Base-by-base conservation (phyloP, 2,113 vertebrate genomes). In the Patagioenas fasciata region DNA sequence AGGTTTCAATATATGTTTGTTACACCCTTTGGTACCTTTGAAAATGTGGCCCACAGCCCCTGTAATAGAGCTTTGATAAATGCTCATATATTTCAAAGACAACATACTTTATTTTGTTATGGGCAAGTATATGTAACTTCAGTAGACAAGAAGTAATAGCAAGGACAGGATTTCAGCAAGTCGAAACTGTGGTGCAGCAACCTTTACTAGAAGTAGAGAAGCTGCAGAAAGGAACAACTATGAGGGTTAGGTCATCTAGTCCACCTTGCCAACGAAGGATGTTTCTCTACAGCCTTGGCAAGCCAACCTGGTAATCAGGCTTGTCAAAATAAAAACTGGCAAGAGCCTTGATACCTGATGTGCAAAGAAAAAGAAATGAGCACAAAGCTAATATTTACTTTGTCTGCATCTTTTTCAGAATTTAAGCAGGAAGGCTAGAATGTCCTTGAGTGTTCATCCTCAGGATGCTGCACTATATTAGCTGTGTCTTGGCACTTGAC, bases 301-400 rank as follows among this genome's bases (percentile, higher is more conserved):
- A 93, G 79, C 34, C 80, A 93, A 95, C 56, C 64, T 80, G 34
- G 64, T 90, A 80, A 94, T 31, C 64, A 31, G 74, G 67, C 64
- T 91, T 91, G 90, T 89, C 91, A 91, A 70, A 93, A 93, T 56
- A 77, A 91, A 95, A 95, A 80, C 88, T 96, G 89, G 79, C 91
- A 90, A 91, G 42, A 77, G 70, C 64, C 24, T 83, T 48, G 54
- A 66, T 73, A 96, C 60, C 91, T 91, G 93, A 89, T 67, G 94
- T 85, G 67, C 64, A 96, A 93, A 91, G 84, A 66, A 88, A 44
- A 87, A 92, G 69, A 67, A 95, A 74, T n/a, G 9, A 91, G 36
- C 77, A 73, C 54, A 95, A 82, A 77, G n/a, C 57, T 54, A 91
- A 32, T 89, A 85, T 83, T 95, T 90, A 88, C 64, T 95, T 91